Evolutionary conservation across 1,140 invertebrate genomes (phyloP).

Genomic region (Eulimnadia texana): DNA sequence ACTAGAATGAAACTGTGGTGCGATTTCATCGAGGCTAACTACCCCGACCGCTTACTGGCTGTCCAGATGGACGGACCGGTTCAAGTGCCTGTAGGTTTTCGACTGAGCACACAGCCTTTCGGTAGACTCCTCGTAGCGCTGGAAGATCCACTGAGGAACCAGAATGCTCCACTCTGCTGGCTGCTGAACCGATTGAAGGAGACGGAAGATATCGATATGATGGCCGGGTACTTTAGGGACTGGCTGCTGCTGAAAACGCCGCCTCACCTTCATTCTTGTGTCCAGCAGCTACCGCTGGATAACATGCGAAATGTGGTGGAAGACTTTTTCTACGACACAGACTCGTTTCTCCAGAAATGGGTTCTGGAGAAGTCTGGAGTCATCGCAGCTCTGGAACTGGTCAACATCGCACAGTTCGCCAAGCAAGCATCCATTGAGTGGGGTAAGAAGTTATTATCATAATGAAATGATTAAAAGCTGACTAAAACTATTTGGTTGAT

Average conservation of each 20-base stretch:
- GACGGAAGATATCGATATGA: not conserved
- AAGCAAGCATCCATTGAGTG: not conserved
- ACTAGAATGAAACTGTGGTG: not conserved
- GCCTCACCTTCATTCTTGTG: not conserved
- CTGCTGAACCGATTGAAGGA: not conserved
- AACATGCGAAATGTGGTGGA: not conserved
- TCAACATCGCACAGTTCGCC: constrained; percentile 1
- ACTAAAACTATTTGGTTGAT: too few relatives aligned
- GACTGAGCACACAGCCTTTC: not conserved
- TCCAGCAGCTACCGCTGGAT: not conserved
- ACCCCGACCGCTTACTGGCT: not conserved
- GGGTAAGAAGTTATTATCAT: too few relatives aligned
- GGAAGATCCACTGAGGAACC: not conserved
- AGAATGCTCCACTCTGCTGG: constrained; percentile 1
- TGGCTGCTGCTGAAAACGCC: constrained; percentile 1
- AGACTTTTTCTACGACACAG: not conserved
- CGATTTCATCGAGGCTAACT: not conserved
- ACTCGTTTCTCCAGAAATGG: not conserved
- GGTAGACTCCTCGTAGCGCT: not conserved
- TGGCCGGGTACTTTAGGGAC: not conserved
- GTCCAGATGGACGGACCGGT: not conserved
- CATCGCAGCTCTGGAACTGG: constrained; percentile 1
- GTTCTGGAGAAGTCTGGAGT: not conserved
- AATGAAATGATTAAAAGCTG: too few relatives aligned
- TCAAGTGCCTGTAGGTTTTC: constrained; percentile 4